phyloP scores from a whole-genome alignment of 2,113 vertebrate genomes.

The Pholis gunnellus region DNA sequence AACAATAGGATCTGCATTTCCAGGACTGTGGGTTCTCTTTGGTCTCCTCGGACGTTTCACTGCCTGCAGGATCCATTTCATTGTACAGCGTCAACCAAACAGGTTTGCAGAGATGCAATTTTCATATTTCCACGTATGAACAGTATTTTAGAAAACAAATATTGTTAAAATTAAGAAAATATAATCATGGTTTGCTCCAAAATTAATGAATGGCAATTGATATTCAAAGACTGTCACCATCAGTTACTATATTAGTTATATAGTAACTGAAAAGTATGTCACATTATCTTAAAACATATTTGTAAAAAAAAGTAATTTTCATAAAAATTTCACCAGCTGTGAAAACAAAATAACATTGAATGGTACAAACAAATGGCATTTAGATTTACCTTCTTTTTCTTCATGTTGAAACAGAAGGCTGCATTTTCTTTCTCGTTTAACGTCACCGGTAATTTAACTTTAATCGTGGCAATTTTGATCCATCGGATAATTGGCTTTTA shows the following conservation, averaged over 20 bases:
- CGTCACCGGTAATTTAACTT: conserved; percentile 7
- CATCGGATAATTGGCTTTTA: conserved; percentile 20
- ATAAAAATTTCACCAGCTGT: background rate
- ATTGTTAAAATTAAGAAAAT: background rate
- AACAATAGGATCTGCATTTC: conserved; percentile 63
- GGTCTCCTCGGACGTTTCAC: conserved; percentile 44
- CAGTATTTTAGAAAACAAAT: background rate
- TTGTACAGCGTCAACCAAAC: conserved; percentile 38
- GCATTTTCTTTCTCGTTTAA: background rate
- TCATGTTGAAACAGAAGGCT: background rate
- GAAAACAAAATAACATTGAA: background rate
- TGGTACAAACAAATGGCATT: background rate
- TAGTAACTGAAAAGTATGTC: background rate
- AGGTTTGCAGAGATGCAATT: conserved; percentile 41
- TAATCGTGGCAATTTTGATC: conserved; percentile 13
- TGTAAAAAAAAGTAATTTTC: background rate
- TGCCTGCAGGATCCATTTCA: conserved; percentile 41
- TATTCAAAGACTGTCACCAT: background rate
- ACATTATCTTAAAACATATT: background rate
- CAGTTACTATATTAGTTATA: too few relatives aligned
- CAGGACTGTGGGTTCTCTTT: conserved; percentile 53
- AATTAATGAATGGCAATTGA: background rate
- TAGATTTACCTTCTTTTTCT: background rate
- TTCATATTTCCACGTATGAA: conserved; percentile 13
- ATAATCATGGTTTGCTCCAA: background rate